Evolutionary conservation across 1,140 invertebrate genomes (phyloP), one percentile per base, ranked within the genome.

Genomic region (Kradibia gibbosae): DNA sequence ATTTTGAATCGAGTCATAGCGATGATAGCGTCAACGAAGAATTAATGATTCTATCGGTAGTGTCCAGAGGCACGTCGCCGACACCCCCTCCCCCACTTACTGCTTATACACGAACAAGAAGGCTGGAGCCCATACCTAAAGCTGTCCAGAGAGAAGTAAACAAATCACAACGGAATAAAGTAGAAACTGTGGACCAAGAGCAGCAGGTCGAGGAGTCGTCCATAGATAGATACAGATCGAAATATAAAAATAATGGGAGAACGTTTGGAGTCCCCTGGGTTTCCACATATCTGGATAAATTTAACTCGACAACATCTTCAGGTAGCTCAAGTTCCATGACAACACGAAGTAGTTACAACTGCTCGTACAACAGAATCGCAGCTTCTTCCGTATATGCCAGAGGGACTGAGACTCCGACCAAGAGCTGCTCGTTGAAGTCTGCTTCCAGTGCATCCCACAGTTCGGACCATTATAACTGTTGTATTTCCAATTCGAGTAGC

Each of bases 1-100:
- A 7, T 55, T 8, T 55, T 28, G 45, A 65, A n/a, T 25, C 25
- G 0, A 22, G 15, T 48, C 22, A 75, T 8, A n/a, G 10, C 3
- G 13, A 25, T 0, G 71, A 73, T 74, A 74, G 76, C 57, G 88
- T 89, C 79, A 86, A 88, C 20, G 81, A 80, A 1, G 91, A 91
- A 20, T 90, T 92, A 70, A 87, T 92, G 39, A 93, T 92, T 1
- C 85, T 96, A 8, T 92, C 92, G 8, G 93, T 96, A 28, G 91
- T 95, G 0, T 95, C 94, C 0, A 91, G 96, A 83, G 94, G 94
- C 53, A 96, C 95, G 1, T 96, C 95, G 13, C 96, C 95, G 1
- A 95, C 94, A 0, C 93, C 94, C 2, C 94, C 95, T 2, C 94
- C 95, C 1, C 93, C 93, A n/a, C 93, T 93, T 22, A 93, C 93